These are phyloP conservation scores for Corythornis madagascariensis DNA, from an alignment of 2,113 vertebrate genomes.

Conservation along the genomic window DNA sequence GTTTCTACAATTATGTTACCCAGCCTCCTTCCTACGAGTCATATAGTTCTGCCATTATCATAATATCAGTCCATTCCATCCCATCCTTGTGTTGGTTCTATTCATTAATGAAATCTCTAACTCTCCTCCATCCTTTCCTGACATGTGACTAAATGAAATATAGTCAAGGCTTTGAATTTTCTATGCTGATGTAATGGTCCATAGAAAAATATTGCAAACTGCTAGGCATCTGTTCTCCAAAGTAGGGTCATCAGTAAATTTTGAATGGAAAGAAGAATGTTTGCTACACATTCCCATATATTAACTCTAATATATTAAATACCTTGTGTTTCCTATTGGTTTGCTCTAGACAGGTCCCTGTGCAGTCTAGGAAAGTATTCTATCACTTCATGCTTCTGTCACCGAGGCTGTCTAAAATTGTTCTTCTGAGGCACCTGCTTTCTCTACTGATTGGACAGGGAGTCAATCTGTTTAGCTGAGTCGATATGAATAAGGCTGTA, in stretches of 20 bases:
- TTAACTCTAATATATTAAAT: background rate
- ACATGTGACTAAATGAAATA: background rate
- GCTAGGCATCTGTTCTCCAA: background rate
- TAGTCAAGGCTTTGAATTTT: background rate
- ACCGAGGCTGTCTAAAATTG: background rate
- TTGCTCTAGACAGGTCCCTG: background rate
- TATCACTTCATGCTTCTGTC: background rate
- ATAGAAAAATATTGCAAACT: background rate
- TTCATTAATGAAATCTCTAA: background rate
- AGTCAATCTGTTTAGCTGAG: background rate
- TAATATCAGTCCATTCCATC: background rate
- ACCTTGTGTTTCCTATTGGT: background rate
- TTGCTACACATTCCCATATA: background rate
- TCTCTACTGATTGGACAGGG: background rate
- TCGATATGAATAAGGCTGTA: background rate
- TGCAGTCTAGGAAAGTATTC: background rate
- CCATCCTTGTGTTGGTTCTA: background rate
- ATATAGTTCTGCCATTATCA: background rate
- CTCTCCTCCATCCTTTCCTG: background rate
- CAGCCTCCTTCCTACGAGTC: background rate
- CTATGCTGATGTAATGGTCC: background rate
- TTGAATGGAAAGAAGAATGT: background rate
- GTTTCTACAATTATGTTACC: background rate
- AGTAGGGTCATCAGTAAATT: slow-evolving; percentile 10
- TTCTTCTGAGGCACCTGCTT: background rate